A percentile compares a stretch with the other conserved stretches of the same genome.
These are phyloP conservation scores for Cyanoderma ruficeps DNA, from an alignment of 2,113 vertebrate species.

Conservation along the genomic window DNA sequence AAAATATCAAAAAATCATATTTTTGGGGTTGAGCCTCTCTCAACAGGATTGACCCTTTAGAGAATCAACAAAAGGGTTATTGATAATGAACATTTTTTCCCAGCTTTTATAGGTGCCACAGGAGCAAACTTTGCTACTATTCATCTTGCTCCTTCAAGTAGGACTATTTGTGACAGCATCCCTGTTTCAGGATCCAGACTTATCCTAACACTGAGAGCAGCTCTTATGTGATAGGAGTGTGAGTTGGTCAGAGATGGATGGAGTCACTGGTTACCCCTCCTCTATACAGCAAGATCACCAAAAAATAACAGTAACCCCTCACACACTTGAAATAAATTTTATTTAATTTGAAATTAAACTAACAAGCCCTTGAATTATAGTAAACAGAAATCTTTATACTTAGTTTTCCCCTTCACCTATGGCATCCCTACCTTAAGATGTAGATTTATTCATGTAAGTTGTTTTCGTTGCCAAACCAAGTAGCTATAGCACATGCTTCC, in stretches of 20 bases:
- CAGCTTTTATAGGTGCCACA: background rate
- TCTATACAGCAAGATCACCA: background rate
- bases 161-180: background rate
- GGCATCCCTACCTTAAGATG: rapidly evolving
- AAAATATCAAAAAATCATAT: background rate
- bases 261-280: background rate
- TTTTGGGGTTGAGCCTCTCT: background rate
- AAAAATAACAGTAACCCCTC: rapidly evolving
- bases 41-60: background rate
- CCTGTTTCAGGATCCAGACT: background rate
- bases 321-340: background rate
- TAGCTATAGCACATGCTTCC: background rate
- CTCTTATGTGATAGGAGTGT: background rate
- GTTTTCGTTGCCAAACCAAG: background rate
- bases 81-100: background rate
- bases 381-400: background rate
- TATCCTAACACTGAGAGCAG: background rate
- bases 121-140: background rate
- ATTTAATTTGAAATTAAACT: background rate
- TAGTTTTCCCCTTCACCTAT: background rate
- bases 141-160: background rate
- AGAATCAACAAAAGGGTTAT: background rate
- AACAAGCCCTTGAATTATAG: background rate
- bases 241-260: background rate
- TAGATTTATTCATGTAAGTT: background rate